These are phyloP conservation scores for Agriopis aurantiaria DNA, from an alignment of 2,888 invertebrate genomes.

Conservation along the genomic window DNA sequence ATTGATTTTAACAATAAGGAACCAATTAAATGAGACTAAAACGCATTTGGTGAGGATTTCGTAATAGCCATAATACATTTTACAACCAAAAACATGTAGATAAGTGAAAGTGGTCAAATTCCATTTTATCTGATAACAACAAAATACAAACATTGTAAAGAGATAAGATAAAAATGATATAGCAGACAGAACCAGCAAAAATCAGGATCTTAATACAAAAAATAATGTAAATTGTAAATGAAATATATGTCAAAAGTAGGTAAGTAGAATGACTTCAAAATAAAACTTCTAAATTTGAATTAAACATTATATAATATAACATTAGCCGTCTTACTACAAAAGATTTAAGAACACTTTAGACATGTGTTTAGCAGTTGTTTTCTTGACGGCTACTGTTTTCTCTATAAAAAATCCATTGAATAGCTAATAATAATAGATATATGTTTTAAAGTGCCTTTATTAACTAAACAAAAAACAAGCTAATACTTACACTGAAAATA, in stretches of 20 bases:
- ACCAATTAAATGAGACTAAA: background rate
- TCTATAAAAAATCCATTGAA: background rate
- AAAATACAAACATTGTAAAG: background rate
- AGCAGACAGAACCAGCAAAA: background rate
- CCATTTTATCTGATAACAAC: constrained; percentile 13
- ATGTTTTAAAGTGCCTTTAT: too few species aligned
- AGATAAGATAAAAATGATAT: constrained; percentile 15
- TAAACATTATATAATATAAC: background rate
- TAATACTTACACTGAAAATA: too few species aligned
- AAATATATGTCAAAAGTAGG: background rate
- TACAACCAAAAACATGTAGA: constrained; percentile 2
- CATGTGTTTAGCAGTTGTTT: too few species aligned
- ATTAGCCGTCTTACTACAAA: too few species aligned
- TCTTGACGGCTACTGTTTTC: background rate
- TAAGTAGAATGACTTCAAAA: background rate
- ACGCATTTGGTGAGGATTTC: background rate
- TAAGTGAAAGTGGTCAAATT: constrained; percentile 11
- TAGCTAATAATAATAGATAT: too few species aligned
- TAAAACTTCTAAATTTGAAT: background rate
- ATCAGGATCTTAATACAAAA: background rate
- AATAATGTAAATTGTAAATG: background rate
- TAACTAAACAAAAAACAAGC: too few species aligned
- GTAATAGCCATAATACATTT: constrained; percentile 1
- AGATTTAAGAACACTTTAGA: too few species aligned
- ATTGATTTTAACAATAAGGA: background rate